Base-by-base conservation (phyloP, 2,113 vertebrate genomes). In the Loxodonta africana region DNA sequence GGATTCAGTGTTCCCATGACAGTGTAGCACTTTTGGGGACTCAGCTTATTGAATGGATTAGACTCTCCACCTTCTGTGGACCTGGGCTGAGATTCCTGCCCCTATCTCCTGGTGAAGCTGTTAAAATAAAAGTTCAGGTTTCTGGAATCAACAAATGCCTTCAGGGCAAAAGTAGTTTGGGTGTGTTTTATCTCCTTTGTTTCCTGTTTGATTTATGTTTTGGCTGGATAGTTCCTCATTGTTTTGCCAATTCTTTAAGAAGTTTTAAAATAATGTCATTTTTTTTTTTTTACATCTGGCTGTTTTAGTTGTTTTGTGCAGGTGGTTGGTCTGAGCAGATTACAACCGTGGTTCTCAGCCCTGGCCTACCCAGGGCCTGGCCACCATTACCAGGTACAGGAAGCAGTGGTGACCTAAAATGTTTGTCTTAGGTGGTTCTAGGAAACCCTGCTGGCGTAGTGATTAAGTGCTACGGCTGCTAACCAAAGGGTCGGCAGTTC, bases 191-290 rank as follows among this genome's bases (percentile, higher is more conserved):
- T 69, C 30, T 53, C 11, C 63, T n/a, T 74, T 33, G 48, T 6
- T 60, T 86, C 28, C 69, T 63, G 48, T 67, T 83, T 28, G 28
- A 26, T 41, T 28, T 80, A 21, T 41, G 8, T 53, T 80, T 6
- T n/a, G 53, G 30, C 33, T 6, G 1, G 25, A 8, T 30, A 12
- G 20, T 69, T 93, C 57, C 21, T 81, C 33, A 4, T 33, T 0
- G 9, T 46, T 44, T 65, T 20, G 21, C 51, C 41, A 51, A 44
- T 73, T 74, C 93, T 94, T 90, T 67, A 89, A 67, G 94, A 89
- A 67, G 94, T 37, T 28, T 92, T 83, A 44, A 62, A 53, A 51
- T 60, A 44, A 67, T 28, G 11, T 8, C 11, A 15, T 2, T 51
- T 48, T 48, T 48, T 48, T 6, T 48, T 33, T 30, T 15, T 30